Evolutionary conservation across 2,113 vertebrate species (phyloP).

Genomic region (Sapayoa aenigma): DNA sequence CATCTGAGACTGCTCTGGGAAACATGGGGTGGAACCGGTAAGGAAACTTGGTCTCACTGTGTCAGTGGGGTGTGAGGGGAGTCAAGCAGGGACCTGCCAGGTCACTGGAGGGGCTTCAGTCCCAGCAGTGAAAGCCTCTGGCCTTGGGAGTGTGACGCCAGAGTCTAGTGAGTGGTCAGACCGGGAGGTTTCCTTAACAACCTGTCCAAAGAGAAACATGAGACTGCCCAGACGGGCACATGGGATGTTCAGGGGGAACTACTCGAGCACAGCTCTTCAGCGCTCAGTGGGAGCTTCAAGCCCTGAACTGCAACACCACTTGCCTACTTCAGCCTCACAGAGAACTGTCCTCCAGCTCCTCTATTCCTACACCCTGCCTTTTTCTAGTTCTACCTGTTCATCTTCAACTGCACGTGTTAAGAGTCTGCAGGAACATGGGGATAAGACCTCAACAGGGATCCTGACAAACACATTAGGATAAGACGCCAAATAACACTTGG

Average conservation of each 20-base stretch:
- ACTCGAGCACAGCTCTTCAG: accelerated
- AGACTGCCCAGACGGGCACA: not conserved
- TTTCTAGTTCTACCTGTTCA: not conserved
- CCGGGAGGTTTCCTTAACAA: not conserved
- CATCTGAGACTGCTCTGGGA: not conserved
- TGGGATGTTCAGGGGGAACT: not conserved
- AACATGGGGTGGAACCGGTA: not conserved
- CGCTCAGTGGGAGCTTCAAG: not conserved
- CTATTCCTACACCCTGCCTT: not conserved
- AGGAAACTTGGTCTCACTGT: not conserved
- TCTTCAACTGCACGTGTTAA: accelerated
- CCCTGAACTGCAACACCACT: not conserved
- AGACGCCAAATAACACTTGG: not conserved
- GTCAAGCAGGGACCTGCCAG: accelerated
- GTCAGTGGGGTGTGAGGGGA: not conserved
- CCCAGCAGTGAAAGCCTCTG: not conserved
- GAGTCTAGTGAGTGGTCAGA: too few species aligned
- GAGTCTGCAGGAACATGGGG: not conserved
- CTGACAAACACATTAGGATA: not conserved
- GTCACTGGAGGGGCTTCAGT: not conserved
- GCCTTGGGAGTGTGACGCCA: not conserved
- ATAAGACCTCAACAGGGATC: not conserved
- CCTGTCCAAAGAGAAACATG: accelerated
- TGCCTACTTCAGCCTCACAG: accelerated
- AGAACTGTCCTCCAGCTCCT: not conserved